phyloP scores from a whole-genome alignment of 2,888 invertebrate genomes.

The Eupithecia subumbrata region DNA sequence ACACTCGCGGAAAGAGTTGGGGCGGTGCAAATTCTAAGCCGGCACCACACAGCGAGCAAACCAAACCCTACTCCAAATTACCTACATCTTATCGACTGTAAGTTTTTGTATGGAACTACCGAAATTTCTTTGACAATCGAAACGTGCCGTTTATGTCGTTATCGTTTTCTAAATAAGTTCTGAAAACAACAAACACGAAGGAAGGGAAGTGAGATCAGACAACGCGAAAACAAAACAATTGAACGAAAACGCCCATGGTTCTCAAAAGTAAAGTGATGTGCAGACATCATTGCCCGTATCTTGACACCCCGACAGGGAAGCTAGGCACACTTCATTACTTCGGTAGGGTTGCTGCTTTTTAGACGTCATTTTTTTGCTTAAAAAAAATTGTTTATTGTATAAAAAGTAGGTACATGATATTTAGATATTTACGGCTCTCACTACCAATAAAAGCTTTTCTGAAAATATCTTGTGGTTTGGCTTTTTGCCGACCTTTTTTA shows the following conservation, averaged over 20 bases:
- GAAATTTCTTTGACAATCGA: too few relatives aligned
- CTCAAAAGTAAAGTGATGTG: slow-evolving; percentile 60
- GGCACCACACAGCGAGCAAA: too few relatives aligned
- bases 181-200: neutral
- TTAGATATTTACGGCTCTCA: too few relatives aligned
- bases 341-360: slow-evolving; percentile 21
- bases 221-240: slow-evolving; percentile 35
- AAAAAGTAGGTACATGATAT: too few relatives aligned
- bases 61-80: too few relatives aligned
- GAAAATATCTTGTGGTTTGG: too few relatives aligned
- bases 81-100: too few relatives aligned
- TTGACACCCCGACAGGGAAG: slow-evolving; percentile 79
- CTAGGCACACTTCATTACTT: slow-evolving; percentile 83
- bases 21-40: too few relatives aligned
- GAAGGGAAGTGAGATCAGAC: slow-evolving; percentile 24
- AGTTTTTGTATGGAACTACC: too few relatives aligned
- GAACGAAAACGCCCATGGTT: slow-evolving; percentile 33
- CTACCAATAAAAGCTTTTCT: too few relatives aligned
- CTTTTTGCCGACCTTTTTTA: neutral
- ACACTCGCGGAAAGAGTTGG: too few relatives aligned
- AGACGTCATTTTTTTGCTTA: slow-evolving; percentile 3
- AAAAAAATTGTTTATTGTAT: too few relatives aligned
- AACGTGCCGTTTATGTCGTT: neutral
- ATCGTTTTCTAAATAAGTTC: neutral
- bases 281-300: slow-evolving; percentile 74